These are phyloP conservation scores for Haemorhous mexicanus DNA, from an alignment of 2,113 vertebrate species.

Conservation along the genomic window DNA sequence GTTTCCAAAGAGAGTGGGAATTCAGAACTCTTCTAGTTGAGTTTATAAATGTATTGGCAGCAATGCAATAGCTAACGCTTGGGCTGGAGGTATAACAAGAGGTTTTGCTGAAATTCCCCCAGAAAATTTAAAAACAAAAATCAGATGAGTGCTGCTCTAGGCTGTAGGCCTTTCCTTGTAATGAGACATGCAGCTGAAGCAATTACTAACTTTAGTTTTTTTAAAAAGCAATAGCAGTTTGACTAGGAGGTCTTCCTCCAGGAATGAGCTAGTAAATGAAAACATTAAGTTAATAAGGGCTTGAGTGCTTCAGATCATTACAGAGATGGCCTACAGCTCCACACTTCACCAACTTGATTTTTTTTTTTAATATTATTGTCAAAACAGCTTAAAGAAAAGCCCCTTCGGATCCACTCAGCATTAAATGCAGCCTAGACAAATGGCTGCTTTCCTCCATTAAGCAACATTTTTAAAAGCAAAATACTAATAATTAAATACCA, in stretches of 20 bases:
- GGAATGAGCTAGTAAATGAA: slow-evolving; percentile 54
- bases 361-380: slow-evolving; percentile 7
- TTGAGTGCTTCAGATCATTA: slow-evolving; percentile 57
- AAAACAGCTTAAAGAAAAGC: slow-evolving; percentile 17
- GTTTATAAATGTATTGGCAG: neutral
- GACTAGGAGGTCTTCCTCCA: slow-evolving; percentile 54
- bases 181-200: slow-evolving; percentile 29
- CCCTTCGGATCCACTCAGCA: neutral
- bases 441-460: neutral
- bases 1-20: neutral
- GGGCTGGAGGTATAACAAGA: neutral
- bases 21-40: neutral
- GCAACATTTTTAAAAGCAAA: neutral
- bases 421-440: slow-evolving; percentile 29
- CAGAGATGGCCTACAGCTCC: slow-evolving; percentile 44
- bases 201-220: slow-evolving; percentile 44
- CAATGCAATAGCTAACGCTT: neutral
- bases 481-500: slow-evolving; percentile 25
- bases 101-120: neutral
- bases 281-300: slow-evolving; percentile 63
- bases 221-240: slow-evolving; percentile 21
- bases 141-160: neutral
- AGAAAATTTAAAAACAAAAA: neutral
- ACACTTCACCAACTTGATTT: neutral
- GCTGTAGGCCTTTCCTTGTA: slow-evolving; percentile 16